phyloP scores from a whole-genome alignment of 2,888 invertebrate species.

The Yponomeuta malinellus region DNA sequence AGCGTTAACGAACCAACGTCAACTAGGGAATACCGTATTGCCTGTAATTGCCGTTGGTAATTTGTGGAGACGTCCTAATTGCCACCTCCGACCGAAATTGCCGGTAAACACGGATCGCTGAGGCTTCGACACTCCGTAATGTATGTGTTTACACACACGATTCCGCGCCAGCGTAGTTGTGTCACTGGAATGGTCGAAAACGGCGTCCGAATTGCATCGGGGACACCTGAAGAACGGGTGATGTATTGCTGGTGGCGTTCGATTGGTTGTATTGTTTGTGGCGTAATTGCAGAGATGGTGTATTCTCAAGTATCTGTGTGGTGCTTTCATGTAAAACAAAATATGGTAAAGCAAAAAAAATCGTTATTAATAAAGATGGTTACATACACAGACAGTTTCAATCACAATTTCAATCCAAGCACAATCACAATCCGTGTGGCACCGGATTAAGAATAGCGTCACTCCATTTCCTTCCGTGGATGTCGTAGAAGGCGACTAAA shows the following conservation, averaged over 20 bases:
- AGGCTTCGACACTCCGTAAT: conserved; percentile 1
- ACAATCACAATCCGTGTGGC: too few relatives aligned
- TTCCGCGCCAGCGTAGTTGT: background rate
- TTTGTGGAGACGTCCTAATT: background rate
- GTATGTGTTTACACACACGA: background rate
- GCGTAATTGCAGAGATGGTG: too few relatives aligned
- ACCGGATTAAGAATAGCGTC: too few relatives aligned
- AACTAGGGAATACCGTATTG: background rate
- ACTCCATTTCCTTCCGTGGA: too few relatives aligned
- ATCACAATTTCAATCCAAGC: too few relatives aligned
- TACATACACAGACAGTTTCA: too few relatives aligned
- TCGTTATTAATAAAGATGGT: too few relatives aligned
- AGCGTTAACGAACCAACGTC: background rate
- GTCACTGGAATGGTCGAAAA: background rate
- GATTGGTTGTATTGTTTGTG: background rate
- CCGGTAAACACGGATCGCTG: background rate
- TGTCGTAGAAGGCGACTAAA: too few relatives aligned
- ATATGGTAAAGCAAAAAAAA: too few relatives aligned
- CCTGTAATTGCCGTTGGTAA: background rate
- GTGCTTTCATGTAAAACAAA: too few relatives aligned
- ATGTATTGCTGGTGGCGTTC: background rate
- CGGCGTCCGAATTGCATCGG: background rate
- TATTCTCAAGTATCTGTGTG: too few relatives aligned
- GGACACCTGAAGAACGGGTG: background rate
- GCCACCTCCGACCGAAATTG: conserved; percentile 1